Base-by-base conservation (phyloP, 1,140 invertebrate species). In the Cherax destructor region DNA sequence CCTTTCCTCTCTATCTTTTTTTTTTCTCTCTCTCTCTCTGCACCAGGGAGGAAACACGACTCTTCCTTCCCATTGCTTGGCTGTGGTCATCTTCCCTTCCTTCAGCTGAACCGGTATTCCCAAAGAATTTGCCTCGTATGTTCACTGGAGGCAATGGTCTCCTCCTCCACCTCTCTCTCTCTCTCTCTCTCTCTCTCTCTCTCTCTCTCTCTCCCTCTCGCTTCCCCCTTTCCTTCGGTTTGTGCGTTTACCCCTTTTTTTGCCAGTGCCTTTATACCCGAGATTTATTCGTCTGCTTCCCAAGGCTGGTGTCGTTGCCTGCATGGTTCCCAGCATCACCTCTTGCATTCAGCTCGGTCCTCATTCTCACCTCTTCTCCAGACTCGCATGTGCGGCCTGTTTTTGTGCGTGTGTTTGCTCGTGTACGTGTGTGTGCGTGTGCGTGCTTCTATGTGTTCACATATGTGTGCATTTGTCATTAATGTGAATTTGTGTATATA, bases 241-340 rank as follows among this genome's bases (percentile, higher is more conserved):
- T 87, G 72, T 77, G 72, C 74, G 30, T 78, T 87, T 87, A 13
- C 30, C 52, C 85, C 85, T 52, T 87, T 87, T 86, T 87, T 87
- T 87, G 85, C 85, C 85, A 78, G 85, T 87, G 85, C 85, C 85
- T 87, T 87, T 87, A 87, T 87, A 87, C 74, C 78, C 61, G 85
- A 87, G 85, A 87, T 87, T 87, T 87, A 87, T 87, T 61, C 50
- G 85, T 61, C 85, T 87, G 85, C 85, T 87, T 87, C 85, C 85
- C 85, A 72, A 87, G 85, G 76, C 76, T 79, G 30, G 85, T 41
- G 85, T 49, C 24, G 85, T 16, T 87, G 85, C 85, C 85, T 87
- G 85, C 85, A n/a, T 79, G 52, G 76, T 77, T 21, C 13, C 85
- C 85, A 30, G 30, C 30, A 41, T 52, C 85, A 87, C 85, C 85